phyloP scores from a whole-genome alignment of 2,113 vertebrate species.

The Aegotheles bennettii region DNA sequence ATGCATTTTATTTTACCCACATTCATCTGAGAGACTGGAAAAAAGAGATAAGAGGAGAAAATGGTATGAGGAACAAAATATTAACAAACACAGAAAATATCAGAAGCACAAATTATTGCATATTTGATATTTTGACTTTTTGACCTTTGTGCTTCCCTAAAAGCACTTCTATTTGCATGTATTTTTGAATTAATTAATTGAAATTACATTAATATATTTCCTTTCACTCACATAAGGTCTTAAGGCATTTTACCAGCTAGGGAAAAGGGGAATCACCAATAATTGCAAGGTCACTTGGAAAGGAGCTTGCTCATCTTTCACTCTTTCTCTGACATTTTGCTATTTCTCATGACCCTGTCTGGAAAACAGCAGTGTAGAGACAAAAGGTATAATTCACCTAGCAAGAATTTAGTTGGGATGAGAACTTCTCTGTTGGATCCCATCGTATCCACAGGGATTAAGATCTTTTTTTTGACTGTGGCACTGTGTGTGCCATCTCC shows the following conservation, averaged over 20 bases:
- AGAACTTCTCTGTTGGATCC: not conserved
- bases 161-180: not conserved
- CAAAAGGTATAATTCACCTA: not conserved
- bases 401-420: not conserved
- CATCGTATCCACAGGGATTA: rapidly evolving
- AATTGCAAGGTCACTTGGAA: not conserved
- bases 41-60: not conserved
- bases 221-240: not conserved
- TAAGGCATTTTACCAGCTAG: not conserved
- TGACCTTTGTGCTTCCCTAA: not conserved
- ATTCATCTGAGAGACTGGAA: not conserved
- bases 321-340: not conserved
- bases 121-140: not conserved
- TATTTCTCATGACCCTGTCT: not conserved
- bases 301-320: not conserved
- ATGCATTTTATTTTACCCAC: not conserved
- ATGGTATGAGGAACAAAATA: not conserved
- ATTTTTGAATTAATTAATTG: not conserved
- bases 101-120: not conserved
- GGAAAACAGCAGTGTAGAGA: not conserved
- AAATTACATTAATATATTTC: not conserved
- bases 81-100: not conserved
- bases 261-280: not conserved
- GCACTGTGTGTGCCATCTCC: not conserved
- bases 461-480: not conserved